Percentiles rank a stretch among this genome's conserved stretches.
Conservation (phyloP, 2,797 vertebrate genomes). For the Poeciliopsis paucimaculata region DNA sequence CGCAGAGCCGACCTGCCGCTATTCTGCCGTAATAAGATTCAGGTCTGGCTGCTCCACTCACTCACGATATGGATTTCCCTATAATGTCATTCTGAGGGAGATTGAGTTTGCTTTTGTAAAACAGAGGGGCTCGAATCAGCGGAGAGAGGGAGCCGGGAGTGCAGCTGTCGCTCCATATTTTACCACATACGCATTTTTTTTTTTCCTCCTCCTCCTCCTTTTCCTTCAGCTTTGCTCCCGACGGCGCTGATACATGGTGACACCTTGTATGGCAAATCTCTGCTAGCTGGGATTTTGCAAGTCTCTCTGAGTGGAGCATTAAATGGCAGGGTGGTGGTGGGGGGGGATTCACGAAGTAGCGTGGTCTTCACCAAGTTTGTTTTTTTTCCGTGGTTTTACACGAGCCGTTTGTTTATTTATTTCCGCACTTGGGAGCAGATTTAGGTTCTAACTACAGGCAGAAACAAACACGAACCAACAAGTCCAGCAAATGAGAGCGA, state of each 20-base stretch:
- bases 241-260: constrained; percentile 44
- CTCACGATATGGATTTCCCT: constrained; percentile 69
- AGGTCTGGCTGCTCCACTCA: constrained; percentile 54
- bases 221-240: constrained; percentile 41
- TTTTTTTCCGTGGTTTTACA: not conserved
- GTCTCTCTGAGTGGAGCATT: constrained; percentile 26
- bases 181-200: constrained; percentile 61
- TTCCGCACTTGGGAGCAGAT: not conserved
- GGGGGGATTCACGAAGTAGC: not conserved
- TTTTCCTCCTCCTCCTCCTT: not conserved
- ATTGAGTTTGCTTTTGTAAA: constrained; percentile 77
- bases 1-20: constrained; percentile 56
- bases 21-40: constrained; percentile 75
- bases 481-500: not conserved
- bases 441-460: not conserved
- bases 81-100: constrained; percentile 73
- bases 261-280: constrained; percentile 38
- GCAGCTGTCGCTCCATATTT: constrained; percentile 62
- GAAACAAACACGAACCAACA: not conserved
- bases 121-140: constrained; percentile 59
- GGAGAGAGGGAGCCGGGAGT: constrained; percentile 23
- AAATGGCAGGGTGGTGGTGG: not conserved
- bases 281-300: constrained; percentile 50
- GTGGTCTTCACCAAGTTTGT: not conserved
- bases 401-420: not conserved